phyloP scores from a whole-genome alignment of 1,140 invertebrate species.

The Anoplolepis gracilipes region DNA sequence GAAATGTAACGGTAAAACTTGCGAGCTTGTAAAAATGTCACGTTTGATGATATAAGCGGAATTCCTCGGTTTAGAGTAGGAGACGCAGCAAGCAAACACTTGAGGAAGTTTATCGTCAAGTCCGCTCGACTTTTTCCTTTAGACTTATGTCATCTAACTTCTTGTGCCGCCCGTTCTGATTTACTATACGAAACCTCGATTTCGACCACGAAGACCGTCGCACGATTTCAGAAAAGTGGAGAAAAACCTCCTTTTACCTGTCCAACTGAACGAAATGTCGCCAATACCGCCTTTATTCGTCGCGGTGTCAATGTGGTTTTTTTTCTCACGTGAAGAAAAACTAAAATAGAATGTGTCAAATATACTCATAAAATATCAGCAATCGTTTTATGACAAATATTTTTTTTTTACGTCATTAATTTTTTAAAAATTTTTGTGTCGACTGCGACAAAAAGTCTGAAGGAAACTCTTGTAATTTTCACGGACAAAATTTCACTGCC shows the following conservation, averaged over 20 bases:
- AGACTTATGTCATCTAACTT: constrained; percentile 48
- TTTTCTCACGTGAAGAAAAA: background rate
- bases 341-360: background rate
- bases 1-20: constrained; percentile 25
- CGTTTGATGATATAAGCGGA: constrained; percentile 46
- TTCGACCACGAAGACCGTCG: background rate
- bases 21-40: constrained; percentile 52
- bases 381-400: background rate
- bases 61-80: background rate
- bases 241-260: constrained; percentile 12
- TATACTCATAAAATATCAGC: background rate
- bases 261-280: constrained; percentile 25
- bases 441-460: constrained; percentile 1
- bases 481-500: constrained; percentile 28
- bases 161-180: background rate
- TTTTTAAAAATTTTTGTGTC: background rate
- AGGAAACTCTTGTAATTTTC: constrained; percentile 14
- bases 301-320: background rate
- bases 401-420: background rate
- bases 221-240: background rate
- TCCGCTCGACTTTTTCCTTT: constrained; percentile 37
- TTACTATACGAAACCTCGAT: constrained; percentile 5
- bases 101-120: constrained; percentile 43
- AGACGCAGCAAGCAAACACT: constrained; percentile 24
- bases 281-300: constrained; percentile 27